phyloP scores from a whole-genome alignment of 35 echinoderm and acorn worm species.

The Lytechinus pictus region DNA sequence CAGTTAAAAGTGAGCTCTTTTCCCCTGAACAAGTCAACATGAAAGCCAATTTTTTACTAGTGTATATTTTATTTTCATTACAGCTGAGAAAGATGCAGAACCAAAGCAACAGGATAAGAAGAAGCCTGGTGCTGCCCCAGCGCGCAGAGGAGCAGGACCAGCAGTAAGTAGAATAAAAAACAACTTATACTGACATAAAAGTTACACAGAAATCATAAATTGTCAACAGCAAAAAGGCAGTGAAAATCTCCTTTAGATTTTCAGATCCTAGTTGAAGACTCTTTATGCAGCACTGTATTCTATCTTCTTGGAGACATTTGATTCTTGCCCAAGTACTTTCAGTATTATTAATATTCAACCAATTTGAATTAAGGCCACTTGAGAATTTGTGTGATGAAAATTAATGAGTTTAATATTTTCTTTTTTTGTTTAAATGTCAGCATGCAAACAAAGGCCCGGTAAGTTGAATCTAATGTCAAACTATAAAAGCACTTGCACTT shows the following conservation, averaged over 20 bases:
- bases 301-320: neutral
- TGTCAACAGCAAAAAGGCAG: neutral
- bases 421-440: neutral
- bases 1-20: too few species aligned
- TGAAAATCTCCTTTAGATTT: neutral
- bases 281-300: neutral
- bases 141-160: slow-evolving; percentile 19
- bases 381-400: neutral
- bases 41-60: too few species aligned
- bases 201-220: neutral
- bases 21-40: too few species aligned
- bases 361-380: neutral
- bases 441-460: slow-evolving; percentile 42
- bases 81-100: slow-evolving; percentile 47
- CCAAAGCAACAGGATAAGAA: slow-evolving; percentile 38
- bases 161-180: slow-evolving; percentile 25
- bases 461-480: neutral
- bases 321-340: neutral
- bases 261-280: neutral
- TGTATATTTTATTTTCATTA: neutral
- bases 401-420: neutral
- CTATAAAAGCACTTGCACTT: neutral
- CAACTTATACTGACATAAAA: neutral
- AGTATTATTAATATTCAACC: neutral
- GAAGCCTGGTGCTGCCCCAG: neutral